phyloP scores from a whole-genome alignment of 37 sponge, comb jelly and placozoan genomes.

The Beroe forskalii region DNA sequence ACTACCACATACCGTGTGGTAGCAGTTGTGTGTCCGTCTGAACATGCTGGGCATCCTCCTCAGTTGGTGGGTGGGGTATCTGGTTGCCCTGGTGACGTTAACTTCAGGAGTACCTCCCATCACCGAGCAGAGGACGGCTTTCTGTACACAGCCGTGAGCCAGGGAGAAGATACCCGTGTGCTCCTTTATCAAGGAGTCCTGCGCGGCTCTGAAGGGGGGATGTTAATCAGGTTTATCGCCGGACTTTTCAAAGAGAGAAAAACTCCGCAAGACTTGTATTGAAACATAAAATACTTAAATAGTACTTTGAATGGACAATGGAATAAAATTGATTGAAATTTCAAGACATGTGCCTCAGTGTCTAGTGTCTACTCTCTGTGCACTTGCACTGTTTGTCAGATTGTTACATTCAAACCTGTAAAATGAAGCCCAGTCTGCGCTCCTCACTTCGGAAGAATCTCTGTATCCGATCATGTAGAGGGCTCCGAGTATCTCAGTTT shows the following conservation, averaged over 20 bases:
- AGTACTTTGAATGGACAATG: too few species aligned
- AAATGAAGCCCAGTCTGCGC: conserved; percentile 52
- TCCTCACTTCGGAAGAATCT: conserved; percentile 22
- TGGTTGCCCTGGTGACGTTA: neutral
- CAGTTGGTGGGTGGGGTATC: neutral
- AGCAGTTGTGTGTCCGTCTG: conserved; percentile 47
- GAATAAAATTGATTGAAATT: too few species aligned
- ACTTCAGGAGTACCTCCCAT: conserved; percentile 55
- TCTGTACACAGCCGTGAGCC: conserved; percentile 64
- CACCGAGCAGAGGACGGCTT: conserved; percentile 60
- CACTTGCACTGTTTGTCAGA: too few species aligned
- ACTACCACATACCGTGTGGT: conserved; percentile 65
- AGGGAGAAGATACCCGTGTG: conserved; percentile 44
- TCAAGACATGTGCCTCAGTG: too few species aligned
- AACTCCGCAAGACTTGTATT: too few species aligned
- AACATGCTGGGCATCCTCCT: conserved; percentile 56
- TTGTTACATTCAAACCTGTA: too few species aligned
- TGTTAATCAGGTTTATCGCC: too few species aligned
- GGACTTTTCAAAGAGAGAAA: too few species aligned
- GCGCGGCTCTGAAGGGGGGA: too few species aligned
- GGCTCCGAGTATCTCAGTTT: conserved; percentile 26
- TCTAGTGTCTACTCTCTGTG: too few species aligned
- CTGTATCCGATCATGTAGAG: conserved; percentile 40
- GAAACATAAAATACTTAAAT: too few species aligned
- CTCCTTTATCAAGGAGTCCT: conserved; percentile 53